Base-by-base conservation (phyloP, 2,888 invertebrate genomes). In the Exocentrus adspersus region DNA sequence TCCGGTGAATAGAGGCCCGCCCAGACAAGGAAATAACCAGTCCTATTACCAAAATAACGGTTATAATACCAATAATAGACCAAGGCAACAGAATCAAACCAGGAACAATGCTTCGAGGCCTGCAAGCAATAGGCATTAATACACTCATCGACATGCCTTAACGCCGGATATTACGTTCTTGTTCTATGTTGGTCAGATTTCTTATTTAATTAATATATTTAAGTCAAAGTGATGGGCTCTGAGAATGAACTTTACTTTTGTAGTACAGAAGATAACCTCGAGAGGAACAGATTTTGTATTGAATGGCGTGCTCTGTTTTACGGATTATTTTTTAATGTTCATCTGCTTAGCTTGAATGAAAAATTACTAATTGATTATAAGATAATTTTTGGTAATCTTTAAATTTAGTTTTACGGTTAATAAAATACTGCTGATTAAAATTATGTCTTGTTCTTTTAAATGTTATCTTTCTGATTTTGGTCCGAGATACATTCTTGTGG, bases 11-110 rank as follows among this genome's bases (percentile, higher is more conserved):
- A 64, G 75, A 19, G 72, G 70, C 2, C 66, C 72, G 9, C 63
- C 72, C 12, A 70, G 74, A 58, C 68, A 73, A 21, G 72, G 69
- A 53, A 76, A 72, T 58, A 65, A 62, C 48, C 75, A 81, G 65
- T 75, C 78, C 43, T 81, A 78, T 66, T 80, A 80, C 62, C 77
- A 80, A 64, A 81, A 81, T 69, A 80, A 80, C 62, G 78, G 78
- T 53, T 80, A 78, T 62, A 78, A 73, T n/a, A n/a, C n/a, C n/a
- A n/a, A n/a, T 67, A 77, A 74, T 68, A 70, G 79, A 61, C 78
- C 78, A 59, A 75, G 77, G 67, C 77, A 76, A 45, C 69, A 65
- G 54, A 69, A 70, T 20, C 71, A 70, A 61, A 66, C 71, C 20
- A 68, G 72, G 28, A 74, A 69, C 60, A 78, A 75, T 71, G 79